Percentiles rank a stretch among this genome's conserved stretches.
Evolutionary conservation across 2,113 vertebrate species (phyloP).

Genomic region (Steatornis caripensis): DNA sequence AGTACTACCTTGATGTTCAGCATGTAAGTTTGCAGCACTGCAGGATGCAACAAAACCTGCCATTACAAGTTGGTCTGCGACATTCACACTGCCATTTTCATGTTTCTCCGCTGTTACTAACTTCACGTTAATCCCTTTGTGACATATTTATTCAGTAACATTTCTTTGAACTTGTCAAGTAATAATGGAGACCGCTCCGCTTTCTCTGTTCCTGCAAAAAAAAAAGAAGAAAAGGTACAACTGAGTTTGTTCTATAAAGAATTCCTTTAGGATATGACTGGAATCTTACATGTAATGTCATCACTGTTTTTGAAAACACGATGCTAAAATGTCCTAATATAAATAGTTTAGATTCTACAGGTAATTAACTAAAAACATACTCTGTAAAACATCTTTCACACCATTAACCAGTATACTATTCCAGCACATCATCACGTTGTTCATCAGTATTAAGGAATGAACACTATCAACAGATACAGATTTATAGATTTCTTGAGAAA

Average conservation of each 20-base stretch:
- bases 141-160: conserved; percentile 66
- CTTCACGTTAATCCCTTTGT: conserved; percentile 65
- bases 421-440: not conserved
- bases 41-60: conserved; percentile 56
- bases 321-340: not conserved
- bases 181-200: conserved; percentile 69
- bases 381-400: too few relatives aligned
- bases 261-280: not conserved
- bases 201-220: conserved; percentile 55
- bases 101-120: conserved; percentile 70
- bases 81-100: conserved; percentile 36
- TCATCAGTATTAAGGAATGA: not conserved
- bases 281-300: not conserved
- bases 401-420: not conserved
- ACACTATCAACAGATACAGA: not conserved
- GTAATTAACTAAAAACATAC: not conserved
- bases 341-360: not conserved
- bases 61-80: conserved; percentile 68
- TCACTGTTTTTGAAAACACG: not conserved
- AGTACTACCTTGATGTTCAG: conserved; percentile 14
- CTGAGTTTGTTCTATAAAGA: not conserved
- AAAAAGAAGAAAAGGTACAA: not conserved
- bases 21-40: not conserved
- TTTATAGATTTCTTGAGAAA: not conserved
- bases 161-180: conserved; percentile 64